phyloP scores from a whole-genome alignment of 2,797 vertebrate species.

The Silurus lanzhouensis region DNA sequence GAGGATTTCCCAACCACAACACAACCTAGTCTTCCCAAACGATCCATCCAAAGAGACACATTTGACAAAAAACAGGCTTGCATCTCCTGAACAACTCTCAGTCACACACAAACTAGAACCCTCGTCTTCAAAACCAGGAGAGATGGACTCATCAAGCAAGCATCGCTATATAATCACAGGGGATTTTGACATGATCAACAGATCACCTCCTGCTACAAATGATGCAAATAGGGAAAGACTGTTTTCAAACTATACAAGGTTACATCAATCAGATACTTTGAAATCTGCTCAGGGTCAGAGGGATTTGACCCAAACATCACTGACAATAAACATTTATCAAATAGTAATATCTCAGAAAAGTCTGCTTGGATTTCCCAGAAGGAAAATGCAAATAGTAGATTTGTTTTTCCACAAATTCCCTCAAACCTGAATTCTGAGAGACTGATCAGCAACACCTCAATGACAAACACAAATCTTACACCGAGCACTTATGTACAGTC shows the following conservation, averaged over 20 bases:
- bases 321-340: slow-evolving; percentile 1
- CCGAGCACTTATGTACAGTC: neutral
- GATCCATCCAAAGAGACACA: slow-evolving; percentile 3
- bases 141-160: slow-evolving; percentile 1
- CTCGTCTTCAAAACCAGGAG: slow-evolving; percentile 16
- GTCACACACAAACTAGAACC: neutral
- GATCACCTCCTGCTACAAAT: slow-evolving; percentile 8
- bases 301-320: neutral
- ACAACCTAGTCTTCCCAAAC: slow-evolving; percentile 35
- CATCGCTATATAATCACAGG: slow-evolving; percentile 33
- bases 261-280: slow-evolving; percentile 5
- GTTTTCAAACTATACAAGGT: slow-evolving; percentile 19
- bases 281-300: neutral
- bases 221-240: neutral
- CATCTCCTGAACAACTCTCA: slow-evolving; percentile 22
- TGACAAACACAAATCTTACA: neutral
- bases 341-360: slow-evolving; percentile 11
- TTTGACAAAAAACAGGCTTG: neutral
- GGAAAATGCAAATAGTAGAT: slow-evolving; percentile 29
- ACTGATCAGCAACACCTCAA: slow-evolving; percentile 1
- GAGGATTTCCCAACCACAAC: slow-evolving; percentile 44
- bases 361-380: slow-evolving; percentile 16
- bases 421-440: slow-evolving; percentile 19
- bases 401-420: slow-evolving; percentile 14
- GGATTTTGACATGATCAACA: slow-evolving; percentile 37